These are phyloP conservation scores for Chloroclysta siterata DNA, from an alignment of 2,888 invertebrate genomes.

Conservation along the genomic window DNA sequence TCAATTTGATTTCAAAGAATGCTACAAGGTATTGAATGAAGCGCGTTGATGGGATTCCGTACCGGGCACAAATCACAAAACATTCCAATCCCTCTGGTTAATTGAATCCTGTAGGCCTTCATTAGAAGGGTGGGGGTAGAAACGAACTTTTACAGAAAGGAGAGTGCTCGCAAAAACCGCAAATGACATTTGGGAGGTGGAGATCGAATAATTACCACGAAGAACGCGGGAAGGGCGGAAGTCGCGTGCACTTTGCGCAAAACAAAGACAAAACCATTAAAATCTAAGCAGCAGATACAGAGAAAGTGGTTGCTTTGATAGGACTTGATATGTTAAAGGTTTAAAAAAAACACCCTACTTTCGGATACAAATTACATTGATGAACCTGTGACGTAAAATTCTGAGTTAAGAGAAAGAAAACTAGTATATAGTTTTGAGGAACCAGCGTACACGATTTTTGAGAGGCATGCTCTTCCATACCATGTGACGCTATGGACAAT, in stretches of 20 bases:
- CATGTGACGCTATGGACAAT: constrained; percentile 10
- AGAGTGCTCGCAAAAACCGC: constrained; percentile 74
- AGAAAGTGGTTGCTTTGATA: neutral
- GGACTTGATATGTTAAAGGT: neutral
- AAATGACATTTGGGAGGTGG: constrained; percentile 73
- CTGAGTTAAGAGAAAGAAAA: too few species aligned
- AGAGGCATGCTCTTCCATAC: neutral
- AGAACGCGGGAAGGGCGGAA: constrained; percentile 28
- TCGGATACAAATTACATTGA: neutral
- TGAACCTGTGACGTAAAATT: too few species aligned
- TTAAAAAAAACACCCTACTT: neutral
- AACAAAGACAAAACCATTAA: constrained; percentile 7
- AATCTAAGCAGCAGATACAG: neutral
- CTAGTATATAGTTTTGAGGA: neutral
- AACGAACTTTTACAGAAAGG: constrained; percentile 74
- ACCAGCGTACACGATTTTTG: neutral
- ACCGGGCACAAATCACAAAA: constrained; percentile 77
- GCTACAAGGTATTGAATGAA: constrained; percentile 62
- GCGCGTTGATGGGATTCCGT: constrained; percentile 73
- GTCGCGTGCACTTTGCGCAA: constrained; percentile 38
- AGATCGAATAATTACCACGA: constrained; percentile 71
- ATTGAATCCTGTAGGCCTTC: constrained; percentile 82
- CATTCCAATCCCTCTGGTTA: constrained; percentile 78
- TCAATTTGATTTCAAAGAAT: constrained; percentile 60
- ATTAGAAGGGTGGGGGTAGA: constrained; percentile 71